These are phyloP conservation scores for Eilema sororculum DNA, from an alignment of 2,888 invertebrate genomes.

Conservation along the genomic window DNA sequence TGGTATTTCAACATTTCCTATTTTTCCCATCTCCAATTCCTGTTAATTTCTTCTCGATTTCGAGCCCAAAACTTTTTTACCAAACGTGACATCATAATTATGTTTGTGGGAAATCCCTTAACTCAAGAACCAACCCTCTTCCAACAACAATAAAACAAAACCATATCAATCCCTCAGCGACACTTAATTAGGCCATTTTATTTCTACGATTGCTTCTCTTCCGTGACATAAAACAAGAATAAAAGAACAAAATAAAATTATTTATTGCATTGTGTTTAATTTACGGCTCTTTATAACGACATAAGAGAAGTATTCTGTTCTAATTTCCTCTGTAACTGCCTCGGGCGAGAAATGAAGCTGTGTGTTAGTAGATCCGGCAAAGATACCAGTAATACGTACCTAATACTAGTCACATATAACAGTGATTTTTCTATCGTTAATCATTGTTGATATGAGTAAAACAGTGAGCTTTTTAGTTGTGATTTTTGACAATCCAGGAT, in stretches of 20 bases:
- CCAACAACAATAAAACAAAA: conserved; percentile 19
- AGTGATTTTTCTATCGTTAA: not conserved
- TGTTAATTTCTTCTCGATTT: not conserved
- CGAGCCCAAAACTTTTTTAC: not conserved
- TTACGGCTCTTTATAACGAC: conserved; percentile 53
- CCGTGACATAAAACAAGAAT: conserved; percentile 29
- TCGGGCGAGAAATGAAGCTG: conserved; percentile 23
- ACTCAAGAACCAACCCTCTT: conserved; percentile 6
- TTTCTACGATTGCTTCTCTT: conserved; percentile 23
- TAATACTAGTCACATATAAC: conserved; percentile 1
- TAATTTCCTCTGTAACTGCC: conserved; percentile 47
- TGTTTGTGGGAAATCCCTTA: not conserved
- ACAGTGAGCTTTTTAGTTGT: not conserved
- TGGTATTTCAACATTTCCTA: too few relatives aligned
- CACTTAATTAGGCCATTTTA: conserved; percentile 31
- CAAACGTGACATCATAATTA: conserved; percentile 1
- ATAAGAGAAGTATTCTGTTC: conserved; percentile 42
- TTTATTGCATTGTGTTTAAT: conserved; percentile 59
- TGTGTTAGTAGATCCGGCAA: not conserved
- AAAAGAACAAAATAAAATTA: conserved; percentile 55
- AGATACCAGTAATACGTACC: not conserved
- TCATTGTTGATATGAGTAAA: not conserved
- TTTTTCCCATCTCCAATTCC: too few relatives aligned
- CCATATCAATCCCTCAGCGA: conserved; percentile 24
- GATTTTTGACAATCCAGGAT: not conserved